A percentile compares a stretch with the other conserved stretches of the same genome.
Evolutionary conservation across 2,888 invertebrate genomes (phyloP).

Genomic region (Andrena chrysosceles): DNA sequence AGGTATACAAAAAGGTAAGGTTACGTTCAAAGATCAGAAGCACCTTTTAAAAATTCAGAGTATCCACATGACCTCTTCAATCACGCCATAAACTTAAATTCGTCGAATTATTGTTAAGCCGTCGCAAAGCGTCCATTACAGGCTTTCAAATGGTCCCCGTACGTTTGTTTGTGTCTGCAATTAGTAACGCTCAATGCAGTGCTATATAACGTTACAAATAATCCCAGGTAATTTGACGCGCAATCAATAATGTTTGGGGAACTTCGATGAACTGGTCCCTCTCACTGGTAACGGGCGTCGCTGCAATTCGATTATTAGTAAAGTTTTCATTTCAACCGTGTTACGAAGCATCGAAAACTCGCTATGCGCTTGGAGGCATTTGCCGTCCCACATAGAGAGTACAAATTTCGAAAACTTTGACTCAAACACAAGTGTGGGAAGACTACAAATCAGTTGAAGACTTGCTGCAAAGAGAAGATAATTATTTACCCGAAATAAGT

Average conservation of each 20-base stretch:
- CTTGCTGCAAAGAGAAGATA: too few relatives aligned
- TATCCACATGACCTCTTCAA: too few relatives aligned
- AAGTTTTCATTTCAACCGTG: neutral
- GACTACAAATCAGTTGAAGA: too few relatives aligned
- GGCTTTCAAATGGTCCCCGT: neutral
- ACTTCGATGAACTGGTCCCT: neutral
- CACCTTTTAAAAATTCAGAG: too few relatives aligned
- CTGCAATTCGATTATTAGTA: neutral
- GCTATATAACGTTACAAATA: conserved; percentile 27
- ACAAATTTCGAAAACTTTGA: too few relatives aligned
- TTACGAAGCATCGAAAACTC: neutral
- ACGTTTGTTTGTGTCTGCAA: conserved; percentile 5
- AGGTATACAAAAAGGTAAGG: too few relatives aligned
- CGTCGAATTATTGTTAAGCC: neutral
- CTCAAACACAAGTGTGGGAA: too few relatives aligned
- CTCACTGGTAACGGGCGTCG: neutral
- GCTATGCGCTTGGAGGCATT: neutral
- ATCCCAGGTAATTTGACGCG: conserved; percentile 19
- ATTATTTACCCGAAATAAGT: too few relatives aligned
- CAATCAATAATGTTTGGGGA: conserved; percentile 23
- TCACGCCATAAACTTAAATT: neutral
- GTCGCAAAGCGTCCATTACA: neutral
- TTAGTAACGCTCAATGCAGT: conserved; percentile 7
- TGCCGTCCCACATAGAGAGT: neutral
- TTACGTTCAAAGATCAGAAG: neutral